Percentiles rank a stretch among this genome's conserved stretches.
phyloP scores from a whole-genome alignment of 2,888 invertebrate species.

The Zaprionus obscuricornis region DNA sequence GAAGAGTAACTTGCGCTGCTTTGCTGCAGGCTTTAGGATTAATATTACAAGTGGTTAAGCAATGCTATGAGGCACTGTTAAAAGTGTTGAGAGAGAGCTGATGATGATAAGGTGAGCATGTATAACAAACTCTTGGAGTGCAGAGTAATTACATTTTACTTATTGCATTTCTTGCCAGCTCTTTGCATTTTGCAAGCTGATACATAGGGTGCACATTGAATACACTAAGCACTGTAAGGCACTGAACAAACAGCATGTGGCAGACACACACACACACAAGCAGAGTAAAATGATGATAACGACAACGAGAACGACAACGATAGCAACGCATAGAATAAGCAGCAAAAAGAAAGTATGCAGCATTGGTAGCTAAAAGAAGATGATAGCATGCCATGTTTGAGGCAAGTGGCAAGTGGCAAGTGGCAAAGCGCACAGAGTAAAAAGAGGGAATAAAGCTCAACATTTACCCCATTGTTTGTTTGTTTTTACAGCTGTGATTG shows the following conservation, averaged over 20 bases:
- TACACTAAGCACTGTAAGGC: background rate
- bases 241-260: slow-evolving; percentile 54
- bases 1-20: too few relatives aligned
- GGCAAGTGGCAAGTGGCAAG: background rate
- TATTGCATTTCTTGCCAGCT: slow-evolving; percentile 43
- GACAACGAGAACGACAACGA: slow-evolving; percentile 3
- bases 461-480: slow-evolving; percentile 65
- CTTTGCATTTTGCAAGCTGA: slow-evolving; percentile 46
- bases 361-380: background rate
- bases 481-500: slow-evolving; percentile 76
- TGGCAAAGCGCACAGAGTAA: slow-evolving; percentile 1
- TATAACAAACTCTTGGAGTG: too few relatives aligned
- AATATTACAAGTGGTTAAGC: slow-evolving; percentile 14
- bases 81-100: too few relatives aligned
- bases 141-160: slow-evolving; percentile 51
- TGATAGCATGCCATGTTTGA: background rate
- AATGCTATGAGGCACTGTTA: too few relatives aligned
- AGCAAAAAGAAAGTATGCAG: too few relatives aligned
- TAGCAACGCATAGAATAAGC: slow-evolving; percentile 18
- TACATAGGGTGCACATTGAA: slow-evolving; percentile 17
- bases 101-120: too few relatives aligned
- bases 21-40: slow-evolving; percentile 10
- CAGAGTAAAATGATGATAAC: slow-evolving; percentile 31
- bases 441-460: slow-evolving; percentile 9
- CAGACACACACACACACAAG: too few relatives aligned